Evolutionary conservation across 2,888 invertebrate species (phyloP).

Genomic region (Patella pellucida): DNA sequence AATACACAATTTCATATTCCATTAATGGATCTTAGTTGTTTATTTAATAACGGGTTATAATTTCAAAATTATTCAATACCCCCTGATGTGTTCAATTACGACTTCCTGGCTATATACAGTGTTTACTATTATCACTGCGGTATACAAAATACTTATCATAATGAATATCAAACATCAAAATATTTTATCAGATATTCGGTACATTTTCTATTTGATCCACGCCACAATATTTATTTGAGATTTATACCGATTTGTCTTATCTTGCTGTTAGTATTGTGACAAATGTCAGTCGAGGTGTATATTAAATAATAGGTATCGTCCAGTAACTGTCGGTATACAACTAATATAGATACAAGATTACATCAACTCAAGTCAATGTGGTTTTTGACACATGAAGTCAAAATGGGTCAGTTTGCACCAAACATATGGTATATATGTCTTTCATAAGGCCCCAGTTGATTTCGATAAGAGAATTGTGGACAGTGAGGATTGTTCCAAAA

Average conservation of each 20-base stretch:
- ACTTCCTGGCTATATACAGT: background rate
- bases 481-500: too few species aligned
- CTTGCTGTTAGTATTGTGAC: background rate
- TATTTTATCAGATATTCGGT: background rate
- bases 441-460: too few species aligned
- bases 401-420: too few species aligned
- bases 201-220: background rate
- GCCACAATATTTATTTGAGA: background rate
- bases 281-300: background rate
- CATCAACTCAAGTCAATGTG: background rate
- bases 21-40: too few species aligned
- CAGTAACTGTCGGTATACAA: conserved; percentile 1
- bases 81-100: background rate
- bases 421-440: too few species aligned
- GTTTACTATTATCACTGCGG: background rate
- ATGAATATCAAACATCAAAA: background rate
- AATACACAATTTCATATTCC: too few species aligned
- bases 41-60: background rate
- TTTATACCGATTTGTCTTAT: background rate
- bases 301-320: background rate
- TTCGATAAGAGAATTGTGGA: too few species aligned
- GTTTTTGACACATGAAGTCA: background rate
- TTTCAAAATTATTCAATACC: background rate
- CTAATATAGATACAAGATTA: background rate
- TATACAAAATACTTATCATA: background rate